Conservation (phyloP, 2,113 vertebrate species). For the Haplochromis burtoni region DNA sequence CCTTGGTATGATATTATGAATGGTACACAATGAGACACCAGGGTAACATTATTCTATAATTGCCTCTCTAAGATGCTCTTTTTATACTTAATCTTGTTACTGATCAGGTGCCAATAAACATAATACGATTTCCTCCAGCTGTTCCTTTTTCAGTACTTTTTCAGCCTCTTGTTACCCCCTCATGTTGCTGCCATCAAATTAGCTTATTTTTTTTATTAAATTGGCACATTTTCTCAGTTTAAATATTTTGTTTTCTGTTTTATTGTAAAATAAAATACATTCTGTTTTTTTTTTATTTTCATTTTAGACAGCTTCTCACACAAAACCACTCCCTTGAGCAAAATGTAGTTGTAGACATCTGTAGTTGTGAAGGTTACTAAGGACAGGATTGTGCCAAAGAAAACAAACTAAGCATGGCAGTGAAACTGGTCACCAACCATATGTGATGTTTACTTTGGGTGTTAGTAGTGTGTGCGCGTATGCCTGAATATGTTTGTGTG, state of each 20-base stretch:
- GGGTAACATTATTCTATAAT: background rate
- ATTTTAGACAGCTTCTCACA: background rate
- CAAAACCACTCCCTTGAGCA: background rate
- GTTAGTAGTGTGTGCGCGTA: conserved; percentile 41
- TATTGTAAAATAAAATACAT: background rate
- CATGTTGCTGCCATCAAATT: background rate
- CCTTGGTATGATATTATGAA: background rate
- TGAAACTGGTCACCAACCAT: background rate
- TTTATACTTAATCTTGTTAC: background rate
- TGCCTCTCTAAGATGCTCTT: background rate
- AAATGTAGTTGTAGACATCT: background rate
- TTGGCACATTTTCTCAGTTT: background rate
- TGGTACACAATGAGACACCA: background rate
- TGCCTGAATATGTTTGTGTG: background rate
- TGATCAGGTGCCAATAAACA: background rate
- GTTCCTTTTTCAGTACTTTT: background rate
- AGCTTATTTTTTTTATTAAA: background rate
- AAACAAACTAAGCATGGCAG: conserved; percentile 43
- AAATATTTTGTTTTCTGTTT: background rate
- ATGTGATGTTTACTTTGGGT: conserved; percentile 39
- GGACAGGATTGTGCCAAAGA: conserved; percentile 24
- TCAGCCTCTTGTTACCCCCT: background rate
- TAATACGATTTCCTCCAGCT: background rate
- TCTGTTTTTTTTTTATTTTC: accelerated
- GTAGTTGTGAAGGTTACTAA: conserved; percentile 24